Base-by-base conservation (phyloP, 2,113 vertebrate species). In the Istiophorus platypterus region DNA sequence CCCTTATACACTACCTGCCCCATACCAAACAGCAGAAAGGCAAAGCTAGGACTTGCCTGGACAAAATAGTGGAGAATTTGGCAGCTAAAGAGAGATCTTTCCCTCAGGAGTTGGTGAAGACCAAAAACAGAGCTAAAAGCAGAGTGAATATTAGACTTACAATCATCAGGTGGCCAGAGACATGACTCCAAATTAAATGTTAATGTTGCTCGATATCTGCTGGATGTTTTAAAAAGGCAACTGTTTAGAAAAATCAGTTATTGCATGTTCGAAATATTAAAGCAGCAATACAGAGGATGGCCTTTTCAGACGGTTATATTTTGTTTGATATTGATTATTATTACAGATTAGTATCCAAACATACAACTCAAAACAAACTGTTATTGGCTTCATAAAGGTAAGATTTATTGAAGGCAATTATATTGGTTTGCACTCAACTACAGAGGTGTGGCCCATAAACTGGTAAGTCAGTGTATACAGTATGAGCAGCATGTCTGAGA, bases 131-230 rank as follows among this genome's bases (percentile, higher is more conserved):
- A 52, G 7, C 3, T 13, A 22, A 27, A 56, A 67, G 22, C 12
- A 47, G 51, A 67, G n/a, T 18, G 9, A 56, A 61, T 54, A 10
- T 31, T n/a, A n/a, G n/a, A n/a, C n/a, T n/a, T n/a, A n/a, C 41
- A n/a, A 34, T 65, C 41, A 39, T 80, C 73, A 61, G 61, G n/a
- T 64, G 11, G 6, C 37, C 22, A 58, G 62, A n/a, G 20, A 37
- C 29, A 18, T 0, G 0, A 18, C 34, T 52, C 27, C 34, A 18
- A 10, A 63, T 31, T 29, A 8, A 37, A 59, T 59, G 5, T 31
- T 31, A 31, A 1, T n/a, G 2, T 65, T 59, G 26, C 63, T 49
- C 39, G 3, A 2, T 31, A 34, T 49, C 20, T 73, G 7, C 34
- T 65, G 8, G 5, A 56, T 45, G 37, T n/a, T 45, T 62, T 17